Base-by-base conservation (phyloP, 92 coral and sea anemone species). In the Virgularia gustaviana region DNA sequence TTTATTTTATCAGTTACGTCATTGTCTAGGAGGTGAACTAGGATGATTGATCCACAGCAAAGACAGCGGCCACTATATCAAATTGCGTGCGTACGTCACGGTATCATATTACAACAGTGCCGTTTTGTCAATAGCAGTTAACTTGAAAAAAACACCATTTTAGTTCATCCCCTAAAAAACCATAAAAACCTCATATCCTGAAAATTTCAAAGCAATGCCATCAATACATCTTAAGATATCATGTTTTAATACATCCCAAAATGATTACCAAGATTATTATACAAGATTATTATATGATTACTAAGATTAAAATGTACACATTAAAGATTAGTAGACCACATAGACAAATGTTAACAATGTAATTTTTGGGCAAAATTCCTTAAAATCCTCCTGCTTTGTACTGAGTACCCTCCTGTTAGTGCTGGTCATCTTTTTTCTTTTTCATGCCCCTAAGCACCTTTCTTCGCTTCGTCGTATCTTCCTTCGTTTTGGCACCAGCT, bases 21-120 rank as follows among this genome's bases (percentile, higher is more conserved):
- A 54, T 23, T 54, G 22, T 2, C 60, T 54, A 54, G 60, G 60
- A 54, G 60, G 60, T 54, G 60, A 54, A 54, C 60, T 54, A 54
- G 13, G 29, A 54, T 54, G 9, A n/a, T 54, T 54, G 23, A 23
- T 12, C 60, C 29, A 54, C 60, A 9, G 27, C 60, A 54, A 54
- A 54, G 29, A 35, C 6, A 23, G 60, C 32, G 60, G 60, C 60
- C 2, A 54, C 5, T 9, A 54, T 12, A 54, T 47, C 29, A 54
- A 54, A 9, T n/a, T 23, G 29, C 29, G 5, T 16, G 60, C 29
- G 4, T 1, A 23, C 60, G 29, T 54, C 5, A 54, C 23, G 29
- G 30, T 54, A 12, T 54, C 60, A n/a, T 23, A 54, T 54, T 54
- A 54, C 60, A 54, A 9, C 3, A 54, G 6, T 7, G 13, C 20